Evolutionary conservation across 2,797 vertebrate genomes (phyloP).

Genomic region (Acridotheres tristis): DNA sequence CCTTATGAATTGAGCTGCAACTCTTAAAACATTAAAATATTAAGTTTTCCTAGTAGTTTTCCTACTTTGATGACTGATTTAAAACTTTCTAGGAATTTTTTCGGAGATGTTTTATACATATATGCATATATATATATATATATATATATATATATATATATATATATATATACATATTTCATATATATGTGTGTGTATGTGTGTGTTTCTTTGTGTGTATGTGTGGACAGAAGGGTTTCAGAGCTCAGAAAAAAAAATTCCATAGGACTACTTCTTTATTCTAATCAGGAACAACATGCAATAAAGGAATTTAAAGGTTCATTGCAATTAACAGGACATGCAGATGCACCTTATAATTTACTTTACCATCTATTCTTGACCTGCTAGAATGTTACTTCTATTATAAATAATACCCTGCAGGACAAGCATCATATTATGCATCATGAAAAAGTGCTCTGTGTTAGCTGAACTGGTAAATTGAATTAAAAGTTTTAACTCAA

Average conservation of each 20-base stretch:
- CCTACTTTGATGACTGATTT: slow-evolving; percentile 23
- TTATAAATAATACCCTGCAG: not conserved
- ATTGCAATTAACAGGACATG: not conserved
- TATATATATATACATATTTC: no score
- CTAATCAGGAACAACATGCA: not conserved
- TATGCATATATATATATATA: not conserved
- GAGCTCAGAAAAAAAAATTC: not conserved
- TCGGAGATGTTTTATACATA: not conserved
- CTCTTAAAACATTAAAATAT: not conserved
- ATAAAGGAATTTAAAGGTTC: not conserved
- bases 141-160: no score
- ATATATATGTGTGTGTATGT: not conserved
- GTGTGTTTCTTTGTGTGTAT: not conserved
- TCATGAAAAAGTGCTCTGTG: not conserved
- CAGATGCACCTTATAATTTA: not conserved
- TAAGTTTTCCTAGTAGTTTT: not conserved
- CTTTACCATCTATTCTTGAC: not conserved
- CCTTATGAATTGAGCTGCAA: not conserved
- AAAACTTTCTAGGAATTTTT: not conserved
- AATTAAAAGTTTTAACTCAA: not conserved
- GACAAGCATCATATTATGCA: not conserved
- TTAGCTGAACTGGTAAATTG: not conserved
- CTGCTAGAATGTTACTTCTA: not conserved
- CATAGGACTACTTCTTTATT: not conserved
- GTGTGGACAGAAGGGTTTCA: not conserved